phyloP scores from a whole-genome alignment of 2,888 invertebrate species.

The Drosophila meridiana region DNA sequence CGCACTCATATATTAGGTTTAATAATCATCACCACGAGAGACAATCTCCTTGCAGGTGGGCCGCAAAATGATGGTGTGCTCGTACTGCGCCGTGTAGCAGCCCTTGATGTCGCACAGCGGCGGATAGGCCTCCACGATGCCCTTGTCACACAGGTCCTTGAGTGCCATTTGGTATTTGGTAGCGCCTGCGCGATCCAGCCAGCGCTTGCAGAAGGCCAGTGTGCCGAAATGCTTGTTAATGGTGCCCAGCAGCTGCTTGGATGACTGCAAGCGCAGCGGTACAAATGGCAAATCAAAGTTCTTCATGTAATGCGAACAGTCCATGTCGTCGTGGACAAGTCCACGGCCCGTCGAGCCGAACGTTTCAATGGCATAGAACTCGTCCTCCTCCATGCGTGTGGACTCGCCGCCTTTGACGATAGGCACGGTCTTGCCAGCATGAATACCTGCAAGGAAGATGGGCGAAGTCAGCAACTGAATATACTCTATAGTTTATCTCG shows the following conservation, averaged over 20 bases:
- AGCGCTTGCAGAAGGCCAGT: conserved; percentile 98
- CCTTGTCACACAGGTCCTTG: conserved; percentile 99
- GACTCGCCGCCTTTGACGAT: conserved; percentile 99
- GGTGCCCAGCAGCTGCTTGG: conserved; percentile 94
- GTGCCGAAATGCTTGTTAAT: conserved; percentile 99
- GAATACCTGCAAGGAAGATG: conserved; percentile 87
- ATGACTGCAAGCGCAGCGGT: conserved; percentile 95
- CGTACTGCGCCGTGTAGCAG: conserved; percentile 99
- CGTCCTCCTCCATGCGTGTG: conserved; percentile 99
- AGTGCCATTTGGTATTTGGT: conserved; percentile 99
- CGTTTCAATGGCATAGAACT: conserved; percentile 99
- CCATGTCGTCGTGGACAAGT: conserved; percentile 99
- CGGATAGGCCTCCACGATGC: conserved; percentile 99
- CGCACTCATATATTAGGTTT: conserved; percentile 17
- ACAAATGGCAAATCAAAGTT: conserved; percentile 97
- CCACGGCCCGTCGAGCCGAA: conserved; percentile 99
- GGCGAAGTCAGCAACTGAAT: not conserved
- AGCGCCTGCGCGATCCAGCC: conserved; percentile 98
- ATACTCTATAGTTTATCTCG: conserved; percentile 10
- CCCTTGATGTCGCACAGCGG: conserved; percentile 98
- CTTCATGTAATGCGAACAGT: conserved; percentile 99
- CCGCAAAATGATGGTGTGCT: conserved; percentile 98
- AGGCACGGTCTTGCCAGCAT: conserved; percentile 99
- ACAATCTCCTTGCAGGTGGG: conserved; percentile 99
- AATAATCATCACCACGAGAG: conserved; percentile 97